phyloP scores from a whole-genome alignment of 1,140 invertebrate species.

The Zaprionus kolodkinae region DNA sequence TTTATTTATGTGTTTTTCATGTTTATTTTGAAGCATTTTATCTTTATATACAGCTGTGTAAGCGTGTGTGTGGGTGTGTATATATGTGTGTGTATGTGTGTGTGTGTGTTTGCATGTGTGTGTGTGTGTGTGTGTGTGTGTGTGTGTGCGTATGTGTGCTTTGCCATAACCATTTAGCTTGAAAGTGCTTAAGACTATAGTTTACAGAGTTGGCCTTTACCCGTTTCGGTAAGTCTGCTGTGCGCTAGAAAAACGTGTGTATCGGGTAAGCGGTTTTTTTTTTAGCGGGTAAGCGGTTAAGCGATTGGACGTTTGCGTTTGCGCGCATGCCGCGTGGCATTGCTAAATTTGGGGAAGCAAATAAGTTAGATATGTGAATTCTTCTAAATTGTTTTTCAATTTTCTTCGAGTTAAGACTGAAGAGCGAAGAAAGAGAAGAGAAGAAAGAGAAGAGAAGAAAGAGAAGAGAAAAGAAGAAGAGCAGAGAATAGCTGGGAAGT shows the following conservation, averaged over 20 bases:
- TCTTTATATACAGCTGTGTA: conserved; percentile 63
- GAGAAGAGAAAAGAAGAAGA: not conserved
- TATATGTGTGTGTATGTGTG: conserved; percentile 16
- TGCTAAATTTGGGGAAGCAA: conserved; percentile 64
- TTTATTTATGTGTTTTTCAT: conserved; percentile 8
- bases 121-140: conserved; percentile 21
- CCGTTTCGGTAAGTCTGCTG: conserved; percentile 41
- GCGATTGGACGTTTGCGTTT: conserved; percentile 60
- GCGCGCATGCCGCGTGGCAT: conserved; percentile 71
- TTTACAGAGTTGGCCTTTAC: conserved; percentile 51
- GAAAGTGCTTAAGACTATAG: conserved; percentile 29
- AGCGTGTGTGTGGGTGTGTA: not conserved
- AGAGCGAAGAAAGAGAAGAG: not conserved
- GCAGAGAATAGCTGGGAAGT: not conserved
- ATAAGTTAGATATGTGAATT: conserved; percentile 41
- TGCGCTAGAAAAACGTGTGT: conserved; percentile 38
- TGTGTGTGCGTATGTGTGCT: conserved; percentile 7
- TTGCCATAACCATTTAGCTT: conserved; percentile 54
- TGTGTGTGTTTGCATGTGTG: conserved; percentile 21
- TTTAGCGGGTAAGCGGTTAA: conserved; percentile 61
- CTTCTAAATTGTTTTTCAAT: conserved; percentile 1
- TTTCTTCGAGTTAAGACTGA: not conserved
- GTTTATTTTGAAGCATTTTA: conserved; percentile 65
- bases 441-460: not conserved
- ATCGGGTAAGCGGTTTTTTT: conserved; percentile 37